phyloP scores from a whole-genome alignment of 2,113 vertebrate genomes.

The Hemichromis elongatus region DNA sequence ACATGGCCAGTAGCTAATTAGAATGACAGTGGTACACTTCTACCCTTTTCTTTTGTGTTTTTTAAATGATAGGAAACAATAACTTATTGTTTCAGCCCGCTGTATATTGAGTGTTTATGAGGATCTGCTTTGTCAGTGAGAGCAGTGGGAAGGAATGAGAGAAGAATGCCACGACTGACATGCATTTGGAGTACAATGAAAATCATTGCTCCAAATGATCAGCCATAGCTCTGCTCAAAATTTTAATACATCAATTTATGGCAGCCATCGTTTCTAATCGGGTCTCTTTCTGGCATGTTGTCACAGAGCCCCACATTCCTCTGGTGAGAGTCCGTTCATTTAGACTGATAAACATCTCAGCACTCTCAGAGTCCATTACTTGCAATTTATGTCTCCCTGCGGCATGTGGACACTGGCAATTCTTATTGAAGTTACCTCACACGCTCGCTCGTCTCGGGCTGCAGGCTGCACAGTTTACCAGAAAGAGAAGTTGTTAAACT shows the following conservation, averaged over 20 bases:
- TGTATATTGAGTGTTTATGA: conserved; percentile 24
- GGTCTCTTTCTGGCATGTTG: conserved; percentile 36
- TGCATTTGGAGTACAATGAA: conserved; percentile 1
- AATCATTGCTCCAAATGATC: conserved; percentile 34
- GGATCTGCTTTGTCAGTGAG: not conserved
- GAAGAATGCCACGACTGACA: conserved; percentile 4
- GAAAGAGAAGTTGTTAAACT: conserved; percentile 37
- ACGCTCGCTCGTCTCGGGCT: conserved; percentile 15
- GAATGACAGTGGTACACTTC: conserved; percentile 19
- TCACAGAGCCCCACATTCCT: conserved; percentile 33
- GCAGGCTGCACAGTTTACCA: conserved; percentile 23
- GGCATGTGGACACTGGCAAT: conserved; percentile 46
- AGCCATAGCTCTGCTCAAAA: not conserved
- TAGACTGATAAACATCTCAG: conserved; percentile 60
- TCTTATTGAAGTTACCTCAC: conserved; percentile 56
- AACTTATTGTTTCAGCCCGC: not conserved
- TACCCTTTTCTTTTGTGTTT: conserved; percentile 7
- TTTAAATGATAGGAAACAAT: conserved; percentile 23
- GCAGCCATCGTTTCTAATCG: conserved; percentile 31
- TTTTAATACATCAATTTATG: conserved; percentile 42
- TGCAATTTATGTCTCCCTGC: conserved; percentile 57
- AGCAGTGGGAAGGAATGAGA: not conserved
- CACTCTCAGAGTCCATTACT: conserved; percentile 58
- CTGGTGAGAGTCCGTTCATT: conserved; percentile 47
- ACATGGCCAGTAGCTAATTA: conserved; percentile 44